phyloP scores from a whole-genome alignment of 2,113 vertebrate genomes.

The Beaufortia kweichowensis region DNA sequence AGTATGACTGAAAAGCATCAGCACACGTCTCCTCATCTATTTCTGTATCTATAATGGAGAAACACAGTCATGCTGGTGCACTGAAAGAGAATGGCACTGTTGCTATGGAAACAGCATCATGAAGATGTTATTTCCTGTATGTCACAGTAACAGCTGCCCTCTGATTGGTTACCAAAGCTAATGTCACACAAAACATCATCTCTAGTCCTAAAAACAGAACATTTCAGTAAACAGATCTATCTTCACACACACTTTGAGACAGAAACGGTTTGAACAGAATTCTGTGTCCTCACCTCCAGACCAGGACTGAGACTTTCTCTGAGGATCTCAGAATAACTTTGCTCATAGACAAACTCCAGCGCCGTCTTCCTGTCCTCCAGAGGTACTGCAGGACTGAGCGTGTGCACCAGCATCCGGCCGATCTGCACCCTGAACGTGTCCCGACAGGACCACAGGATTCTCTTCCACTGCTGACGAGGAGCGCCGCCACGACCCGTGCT shows the following conservation, averaged over 20 bases:
- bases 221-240: not conserved
- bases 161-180: slow-evolving; percentile 28
- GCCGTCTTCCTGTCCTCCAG: slow-evolving; percentile 82
- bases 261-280: not conserved
- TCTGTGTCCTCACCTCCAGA: slow-evolving; percentile 77
- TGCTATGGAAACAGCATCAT: slow-evolving; percentile 52
- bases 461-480: slow-evolving; percentile 86
- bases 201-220: not conserved
- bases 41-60: not conserved
- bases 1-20: too few relatives aligned
- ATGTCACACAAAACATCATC: not conserved
- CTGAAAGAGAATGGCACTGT: slow-evolving; percentile 1
- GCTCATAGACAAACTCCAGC: slow-evolving; percentile 83
- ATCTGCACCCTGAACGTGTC: slow-evolving; percentile 89
- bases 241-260: not conserved
- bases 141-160: slow-evolving; percentile 17
- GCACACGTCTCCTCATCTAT: too few relatives aligned
- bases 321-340: slow-evolving; percentile 86
- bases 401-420: slow-evolving; percentile 89
- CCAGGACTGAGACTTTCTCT: slow-evolving; percentile 88
- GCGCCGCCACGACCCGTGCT: slow-evolving; percentile 73
- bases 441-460: slow-evolving; percentile 86
- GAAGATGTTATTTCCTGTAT: slow-evolving; percentile 41
- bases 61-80: not conserved
- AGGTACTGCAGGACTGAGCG: slow-evolving; percentile 78